phyloP scores from a whole-genome alignment of 2,113 vertebrate genomes.

The Clarias batrachus region DNA sequence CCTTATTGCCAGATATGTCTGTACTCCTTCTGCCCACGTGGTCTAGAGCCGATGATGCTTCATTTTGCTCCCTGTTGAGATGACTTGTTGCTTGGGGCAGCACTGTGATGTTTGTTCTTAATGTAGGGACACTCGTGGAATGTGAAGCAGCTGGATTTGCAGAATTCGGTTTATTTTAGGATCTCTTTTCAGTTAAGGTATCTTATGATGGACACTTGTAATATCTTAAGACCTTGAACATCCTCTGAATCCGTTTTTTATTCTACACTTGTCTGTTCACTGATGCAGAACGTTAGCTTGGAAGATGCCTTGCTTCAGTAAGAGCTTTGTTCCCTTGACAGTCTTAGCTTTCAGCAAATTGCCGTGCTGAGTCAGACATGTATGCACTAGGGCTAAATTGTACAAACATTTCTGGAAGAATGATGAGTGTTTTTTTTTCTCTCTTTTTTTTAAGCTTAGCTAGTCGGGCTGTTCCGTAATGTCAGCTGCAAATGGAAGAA shows the following conservation, averaged over 20 bases:
- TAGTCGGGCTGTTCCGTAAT: background rate
- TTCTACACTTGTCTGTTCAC: background rate
- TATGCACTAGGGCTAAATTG: background rate
- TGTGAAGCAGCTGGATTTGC: conserved; percentile 15
- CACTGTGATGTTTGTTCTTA: conserved; percentile 16
- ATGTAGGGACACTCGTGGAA: background rate
- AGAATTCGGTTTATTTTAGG: conserved; percentile 13
- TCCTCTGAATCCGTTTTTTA: background rate
- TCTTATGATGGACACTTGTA: background rate
- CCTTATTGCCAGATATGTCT: too few species aligned
- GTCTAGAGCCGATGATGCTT: conserved; percentile 23
- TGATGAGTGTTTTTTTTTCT: background rate
- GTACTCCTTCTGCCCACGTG: conserved; percentile 2
- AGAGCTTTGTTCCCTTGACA: conserved; percentile 5
- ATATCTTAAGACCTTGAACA: background rate
- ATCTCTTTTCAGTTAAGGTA: background rate
- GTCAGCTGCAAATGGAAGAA: background rate
- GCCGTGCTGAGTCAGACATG: background rate
- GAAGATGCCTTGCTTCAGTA: conserved; percentile 9
- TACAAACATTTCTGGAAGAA: conserved; percentile 2
- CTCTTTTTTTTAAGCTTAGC: too few species aligned
- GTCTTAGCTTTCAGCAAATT: conserved; percentile 16
- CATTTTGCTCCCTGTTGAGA: conserved; percentile 2
- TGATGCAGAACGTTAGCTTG: background rate
- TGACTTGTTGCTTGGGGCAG: conserved; percentile 31